phyloP scores from a whole-genome alignment of 2,888 invertebrate species.

The Agrilus mali region DNA sequence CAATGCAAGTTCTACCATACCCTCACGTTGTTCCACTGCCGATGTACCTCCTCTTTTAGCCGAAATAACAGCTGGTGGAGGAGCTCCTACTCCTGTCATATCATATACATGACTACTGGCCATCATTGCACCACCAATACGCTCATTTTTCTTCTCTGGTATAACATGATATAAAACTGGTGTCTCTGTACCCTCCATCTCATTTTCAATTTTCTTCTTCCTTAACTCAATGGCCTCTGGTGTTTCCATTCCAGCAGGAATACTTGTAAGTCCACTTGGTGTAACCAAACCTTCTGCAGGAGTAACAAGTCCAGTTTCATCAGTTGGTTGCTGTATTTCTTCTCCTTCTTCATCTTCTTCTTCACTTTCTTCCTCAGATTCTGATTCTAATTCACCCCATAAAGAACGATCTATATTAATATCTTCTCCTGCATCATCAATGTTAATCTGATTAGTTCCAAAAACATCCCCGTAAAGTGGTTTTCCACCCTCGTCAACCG shows the following conservation, averaged over 20 bases:
- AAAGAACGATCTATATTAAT: constrained; percentile 85
- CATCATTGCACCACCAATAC: constrained; percentile 90
- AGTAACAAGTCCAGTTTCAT: constrained; percentile 78
- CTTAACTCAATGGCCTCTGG: constrained; percentile 97
- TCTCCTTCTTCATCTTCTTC: constrained; percentile 60
- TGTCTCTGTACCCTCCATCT: constrained; percentile 88
- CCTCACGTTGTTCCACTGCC: constrained; percentile 37
- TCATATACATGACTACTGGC: constrained; percentile 98
- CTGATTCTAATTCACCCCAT: constrained; percentile 96
- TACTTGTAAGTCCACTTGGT: constrained; percentile 83
- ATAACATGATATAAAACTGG: constrained; percentile 91
- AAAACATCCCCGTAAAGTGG: constrained; percentile 99
- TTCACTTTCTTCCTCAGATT: constrained; percentile 63
- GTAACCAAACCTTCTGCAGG: constrained; percentile 89
- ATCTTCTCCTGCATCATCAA: constrained; percentile 60
- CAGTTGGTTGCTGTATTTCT: constrained; percentile 43
- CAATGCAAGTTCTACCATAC: constrained; percentile 84
- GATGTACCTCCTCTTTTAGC: constrained; percentile 28
- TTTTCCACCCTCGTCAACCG: constrained; percentile 95
- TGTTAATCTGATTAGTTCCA: constrained; percentile 64
- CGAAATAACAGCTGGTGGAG: constrained; percentile 39
- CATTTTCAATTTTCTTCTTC: constrained; percentile 91
- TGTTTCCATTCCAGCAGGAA: constrained; percentile 93
- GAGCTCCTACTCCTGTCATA: constrained; percentile 55
- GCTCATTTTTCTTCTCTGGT: constrained; percentile 86